These are phyloP conservation scores for Petrocephalus zakoni DNA, from an alignment of 2,113 vertebrate genomes.

Conservation along the genomic window DNA sequence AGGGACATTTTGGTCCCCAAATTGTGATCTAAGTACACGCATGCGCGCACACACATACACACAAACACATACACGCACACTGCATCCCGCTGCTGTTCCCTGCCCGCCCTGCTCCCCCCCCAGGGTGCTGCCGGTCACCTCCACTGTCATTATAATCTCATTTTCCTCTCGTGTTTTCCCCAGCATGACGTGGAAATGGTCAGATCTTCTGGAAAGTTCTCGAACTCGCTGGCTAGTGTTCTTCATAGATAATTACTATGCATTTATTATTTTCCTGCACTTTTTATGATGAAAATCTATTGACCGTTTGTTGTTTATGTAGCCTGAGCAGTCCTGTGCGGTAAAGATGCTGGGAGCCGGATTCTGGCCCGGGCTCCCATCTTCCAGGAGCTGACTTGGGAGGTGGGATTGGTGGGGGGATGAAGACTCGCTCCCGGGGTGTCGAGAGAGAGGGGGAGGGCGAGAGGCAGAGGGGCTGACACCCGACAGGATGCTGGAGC, in stretches of 20 bases:
- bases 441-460: constrained; percentile 37
- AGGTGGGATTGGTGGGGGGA: constrained; percentile 58
- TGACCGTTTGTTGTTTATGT: background rate
- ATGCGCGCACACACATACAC: too few relatives aligned
- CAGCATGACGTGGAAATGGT: background rate
- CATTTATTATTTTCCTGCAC: background rate
- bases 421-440: constrained; percentile 55
- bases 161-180: background rate
- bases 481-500: constrained; percentile 51
- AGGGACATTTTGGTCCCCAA: too few relatives aligned
- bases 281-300: background rate
- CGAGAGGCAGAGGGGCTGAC: background rate
- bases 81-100: background rate
- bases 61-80: too few relatives aligned
- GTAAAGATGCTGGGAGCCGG: background rate
- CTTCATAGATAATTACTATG: background rate
- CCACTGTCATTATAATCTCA: constrained; percentile 25
- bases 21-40: too few relatives aligned
- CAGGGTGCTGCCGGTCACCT: constrained; percentile 13
- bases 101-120: background rate
- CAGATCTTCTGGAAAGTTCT: background rate
- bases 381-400: constrained; percentile 66
- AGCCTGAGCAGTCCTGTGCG: background rate
- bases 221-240: background rate
- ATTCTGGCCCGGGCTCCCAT: constrained; percentile 35